Evolutionary conservation across 2,888 invertebrate species (phyloP), one percentile per base, ranked within the genome.

Genomic region (Pseudococcus longispinus): DNA sequence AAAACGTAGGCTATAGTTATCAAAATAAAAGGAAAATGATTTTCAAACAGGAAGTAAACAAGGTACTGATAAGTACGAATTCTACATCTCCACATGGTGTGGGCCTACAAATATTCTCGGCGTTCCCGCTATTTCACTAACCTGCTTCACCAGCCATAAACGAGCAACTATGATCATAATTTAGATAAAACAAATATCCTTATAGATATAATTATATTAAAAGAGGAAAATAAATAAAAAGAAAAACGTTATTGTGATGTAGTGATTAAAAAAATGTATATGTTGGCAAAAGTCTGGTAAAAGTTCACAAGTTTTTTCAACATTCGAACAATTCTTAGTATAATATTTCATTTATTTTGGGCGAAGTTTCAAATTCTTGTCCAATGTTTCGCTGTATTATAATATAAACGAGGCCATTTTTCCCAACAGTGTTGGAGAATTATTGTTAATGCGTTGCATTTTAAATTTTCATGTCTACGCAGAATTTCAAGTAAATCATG

Each of bases 281-380:
- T 42, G 77, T 42, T 80, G 77, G 77, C 77, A 42, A 80, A 80
- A 80, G 37, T 20, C 77, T 42, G 42, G 9, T 42, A 80, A 80
- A 80, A 80, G 77, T 80, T 80, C 18, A 20, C 74, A 80, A 80
- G 42, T 80, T 42, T 80, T 80, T 29, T 37, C 26, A 42, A 42
- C 77, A 42, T 42, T 80, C 42, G 23, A 80, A 80, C 42, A 80
- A 20, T 80, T 80, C n/a, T 80, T 80, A 20, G 23, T 9, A 42
- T 80, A 20, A 80, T 80, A 80, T 42, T 80, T 80, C 42, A 80
- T 80, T 42, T 80, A 80, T 80, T 80, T 80, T 37, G 77, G 42
- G 77, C 77, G 77, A 80, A 80, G 42, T 80, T 80, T 80, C 77
- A 80, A 80, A 37, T 80, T 80, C 77, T 37, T 80, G 37, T 80